phyloP scores from a whole-genome alignment of 2,797 vertebrate species.

The Simalia tracyae region DNA sequence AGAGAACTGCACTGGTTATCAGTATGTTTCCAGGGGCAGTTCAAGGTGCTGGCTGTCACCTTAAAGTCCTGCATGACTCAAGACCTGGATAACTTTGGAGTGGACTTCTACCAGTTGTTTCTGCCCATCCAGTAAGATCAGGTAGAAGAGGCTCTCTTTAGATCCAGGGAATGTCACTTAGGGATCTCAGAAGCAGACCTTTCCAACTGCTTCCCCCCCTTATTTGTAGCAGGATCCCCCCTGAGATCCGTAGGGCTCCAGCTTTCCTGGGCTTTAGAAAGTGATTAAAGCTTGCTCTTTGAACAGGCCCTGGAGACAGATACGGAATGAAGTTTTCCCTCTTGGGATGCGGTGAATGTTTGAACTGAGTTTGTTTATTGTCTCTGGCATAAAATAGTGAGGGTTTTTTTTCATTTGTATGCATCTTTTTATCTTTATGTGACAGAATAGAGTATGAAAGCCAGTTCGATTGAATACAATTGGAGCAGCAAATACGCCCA shows the following conservation, averaged over 20 bases:
- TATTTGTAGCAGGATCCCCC: background rate
- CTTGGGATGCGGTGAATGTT: background rate
- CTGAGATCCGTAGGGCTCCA: background rate
- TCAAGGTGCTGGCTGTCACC: too few relatives aligned
- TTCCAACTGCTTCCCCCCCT: background rate
- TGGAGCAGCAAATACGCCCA: background rate
- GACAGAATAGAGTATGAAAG: background rate
- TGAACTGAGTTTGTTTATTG: background rate
- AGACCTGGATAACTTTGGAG: too few relatives aligned
- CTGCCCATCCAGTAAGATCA: too few relatives aligned
- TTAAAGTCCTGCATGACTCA: too few relatives aligned
- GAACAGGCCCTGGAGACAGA: background rate
- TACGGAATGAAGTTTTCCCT: background rate
- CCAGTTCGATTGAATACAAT: background rate
- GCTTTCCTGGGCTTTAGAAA: background rate
- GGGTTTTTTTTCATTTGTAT: background rate
- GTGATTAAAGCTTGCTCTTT: background rate
- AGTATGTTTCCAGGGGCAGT: too few relatives aligned
- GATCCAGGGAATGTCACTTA: too few relatives aligned
- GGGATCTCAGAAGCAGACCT: too few relatives aligned
- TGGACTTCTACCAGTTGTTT: too few relatives aligned
- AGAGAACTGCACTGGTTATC: too few relatives aligned
- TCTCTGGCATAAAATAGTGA: background rate
- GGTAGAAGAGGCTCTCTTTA: too few relatives aligned
- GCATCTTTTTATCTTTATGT: background rate